Conservation (phyloP, 2,888 invertebrate species). For the Rhamphomyia laevipes region DNA sequence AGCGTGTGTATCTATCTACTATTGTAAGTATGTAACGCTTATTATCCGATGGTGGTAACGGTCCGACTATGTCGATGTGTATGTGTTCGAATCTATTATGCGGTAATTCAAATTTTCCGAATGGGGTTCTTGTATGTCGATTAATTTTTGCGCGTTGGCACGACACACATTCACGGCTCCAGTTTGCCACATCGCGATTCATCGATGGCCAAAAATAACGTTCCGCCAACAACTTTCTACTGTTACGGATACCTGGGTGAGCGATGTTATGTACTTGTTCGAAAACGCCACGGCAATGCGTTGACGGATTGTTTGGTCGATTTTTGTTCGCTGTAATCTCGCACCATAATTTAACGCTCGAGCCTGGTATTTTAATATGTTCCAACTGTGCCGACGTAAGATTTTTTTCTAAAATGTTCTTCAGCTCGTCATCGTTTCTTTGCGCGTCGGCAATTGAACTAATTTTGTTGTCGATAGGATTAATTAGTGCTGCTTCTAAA, state of each 20-base stretch:
- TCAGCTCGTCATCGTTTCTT: too few species aligned
- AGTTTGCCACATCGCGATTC: constrained; percentile 18
- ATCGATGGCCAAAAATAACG: constrained; percentile 21
- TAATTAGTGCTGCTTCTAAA: neutral
- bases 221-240: constrained; percentile 14
- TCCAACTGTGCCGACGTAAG: too few species aligned
- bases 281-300: constrained; percentile 1
- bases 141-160: constrained; percentile 24
- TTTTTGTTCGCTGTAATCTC: neutral
- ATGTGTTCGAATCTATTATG: constrained; percentile 22
- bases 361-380: too few species aligned
- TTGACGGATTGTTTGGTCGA: constrained; percentile 15
- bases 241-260: constrained; percentile 14
- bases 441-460: too few species aligned
- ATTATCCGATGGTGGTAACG: neutral
- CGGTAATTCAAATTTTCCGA: constrained; percentile 16
- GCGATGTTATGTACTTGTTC: neutral
- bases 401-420: too few species aligned
- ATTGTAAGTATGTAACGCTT: neutral
- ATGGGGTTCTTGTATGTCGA: constrained; percentile 17
- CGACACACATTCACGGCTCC: constrained; percentile 20
- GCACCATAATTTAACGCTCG: neutral
- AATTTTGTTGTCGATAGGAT: too few species aligned
- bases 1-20: neutral
- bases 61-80: neutral